Base-by-base conservation (phyloP, 2,888 invertebrate species). In the Calliphora vomitoria region DNA sequence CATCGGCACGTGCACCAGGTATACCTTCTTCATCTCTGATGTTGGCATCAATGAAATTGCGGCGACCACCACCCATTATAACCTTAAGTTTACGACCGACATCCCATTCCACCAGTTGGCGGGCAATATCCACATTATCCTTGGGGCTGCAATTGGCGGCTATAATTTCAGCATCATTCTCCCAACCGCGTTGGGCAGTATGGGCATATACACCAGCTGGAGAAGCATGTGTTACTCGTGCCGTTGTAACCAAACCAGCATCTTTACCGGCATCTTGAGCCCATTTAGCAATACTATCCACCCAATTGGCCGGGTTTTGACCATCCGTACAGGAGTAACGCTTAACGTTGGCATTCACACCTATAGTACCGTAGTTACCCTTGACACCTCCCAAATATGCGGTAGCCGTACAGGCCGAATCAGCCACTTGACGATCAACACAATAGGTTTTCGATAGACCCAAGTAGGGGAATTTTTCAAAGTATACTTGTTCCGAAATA, bases 321-420 rank as follows among this genome's bases (percentile, higher is more conserved):
- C 95, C 95, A 0, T 95, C 95, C 95, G 88, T 94, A 91, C 97
- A 97, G 91, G 96, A 95, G 0, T 95, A 95, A 0, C 95, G 94
- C 31, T 92, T 91, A 0, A 96, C 97, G 0, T 95, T 94, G 0
- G 95, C 96, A 58, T 96, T 96, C 0, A 97, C 95, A 0, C 97
- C 97, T 38, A 97, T 95, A 0, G 97, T 97, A 1, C 96, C 96
- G 88, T 92, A 95, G 92, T 97, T 97, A 18, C 95, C 96, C 94
- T 98, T 98, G 0, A 97, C 96, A 0, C 98, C 98, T 1, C 95
- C 94, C 58, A 97, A 93, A 91, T 97, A 97, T 0, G 97, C 97
- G 0, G 97, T 98, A 0, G 97, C 96, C 0, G 97, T 96, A 91
- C 97, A 97, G 0, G 98, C 97, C 0, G 97, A 97, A 91, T 98